Base-by-base conservation (phyloP, 1,140 invertebrate genomes). In the Diorhabda sublineata region DNA sequence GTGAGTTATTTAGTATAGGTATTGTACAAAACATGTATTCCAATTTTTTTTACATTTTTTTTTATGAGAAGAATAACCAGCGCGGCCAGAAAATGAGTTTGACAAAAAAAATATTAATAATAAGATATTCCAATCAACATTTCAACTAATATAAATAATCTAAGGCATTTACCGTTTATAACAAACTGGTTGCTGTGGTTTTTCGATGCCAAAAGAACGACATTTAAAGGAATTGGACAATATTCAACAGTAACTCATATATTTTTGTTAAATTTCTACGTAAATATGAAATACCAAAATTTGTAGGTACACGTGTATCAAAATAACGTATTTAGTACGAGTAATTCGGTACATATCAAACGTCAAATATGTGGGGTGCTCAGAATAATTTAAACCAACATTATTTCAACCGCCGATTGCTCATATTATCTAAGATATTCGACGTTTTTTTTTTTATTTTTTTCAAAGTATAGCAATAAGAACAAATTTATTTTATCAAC, bases 181-280 rank as follows among this genome's bases (percentile, higher is more conserved):
- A 8, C 6, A 52, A 52, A 52, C 4, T 52, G 47, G n/a, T n/a
- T n/a, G n/a, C 47, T 52, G 47, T 6, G 6, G 47, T 52, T 52
- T 4, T n/a, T 52, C 6, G 47, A 6, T 52, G 47, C n/a, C 47
- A 52, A 52, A 52, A n/a, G 6, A n/a, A 52, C 47, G 47, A 52
- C 2, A 8, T 6, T 52, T 52, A 52, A 52, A 52, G 47, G 47
- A 52, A 52, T 52, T 52, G 47, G 47, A 52, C 47, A 52, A 52
- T 52, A 52, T 52, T 52, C 47, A 52, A 8, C n/a, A 6, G 47
- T 52, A n/a, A 52, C 6, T 6, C n/a, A 52, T 52, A 52, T 52
- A 52, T 52, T 52, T 52, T 52, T 52, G 47, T 52, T 52, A 52
- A 52, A 6, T 52, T 52, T 52, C 47, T 52, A 52, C n/a, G n/a